Base-by-base conservation (phyloP, 2,797 vertebrate species). In the Thamnophis elegans region DNA sequence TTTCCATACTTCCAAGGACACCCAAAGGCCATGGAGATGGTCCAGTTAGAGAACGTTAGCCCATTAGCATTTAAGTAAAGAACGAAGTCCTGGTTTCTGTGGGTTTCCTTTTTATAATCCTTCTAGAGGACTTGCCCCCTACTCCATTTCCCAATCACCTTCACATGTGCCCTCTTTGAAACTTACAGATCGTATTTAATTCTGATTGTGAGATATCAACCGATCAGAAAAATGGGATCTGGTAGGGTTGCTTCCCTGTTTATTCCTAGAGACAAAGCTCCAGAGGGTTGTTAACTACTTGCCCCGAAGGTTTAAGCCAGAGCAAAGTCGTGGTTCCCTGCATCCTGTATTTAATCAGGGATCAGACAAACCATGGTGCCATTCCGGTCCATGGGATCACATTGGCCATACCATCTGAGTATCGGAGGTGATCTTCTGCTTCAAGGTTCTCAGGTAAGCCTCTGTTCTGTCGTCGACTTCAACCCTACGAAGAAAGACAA, bases 391-490 rank as follows among this genome's bases (percentile, higher is more conserved):
- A 54, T 18, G 18, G 85, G 13, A 86, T 54, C 28, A n/a, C 51
- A n/a, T 2, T 5, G 3, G 22, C 36, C 98, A 91, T 95, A 99
- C 99, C 96, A 99, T 99, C 95, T 98, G 98, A 54, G 97, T 98
- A 1, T 98, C 95, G 1, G 97, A 96, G 5, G 95, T 96, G 89
- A 99, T 96, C 56, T 98, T 98, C 16, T 98, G 97, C 95, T 98
- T 98, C 92, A 99, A 96, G 56, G 97, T 98, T 94, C 96, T 97
- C 88, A 99, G 95, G 60, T 99, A 98, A 93, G 98, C 97, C 94
- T 99, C 98, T 28, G 98, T 98, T 62, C 98, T 97, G 91, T 99
- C 99, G 0, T 99, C 98, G 47, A 98, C 99, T 96, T 98, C 98
- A 62, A 99, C 96, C 98, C 99, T 98, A 92, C 55, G 93, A 95